Evolutionary conservation across 2,113 vertebrate genomes (phyloP), one percentile per base, ranked within the genome.

Genomic region (Eira barbara): DNA sequence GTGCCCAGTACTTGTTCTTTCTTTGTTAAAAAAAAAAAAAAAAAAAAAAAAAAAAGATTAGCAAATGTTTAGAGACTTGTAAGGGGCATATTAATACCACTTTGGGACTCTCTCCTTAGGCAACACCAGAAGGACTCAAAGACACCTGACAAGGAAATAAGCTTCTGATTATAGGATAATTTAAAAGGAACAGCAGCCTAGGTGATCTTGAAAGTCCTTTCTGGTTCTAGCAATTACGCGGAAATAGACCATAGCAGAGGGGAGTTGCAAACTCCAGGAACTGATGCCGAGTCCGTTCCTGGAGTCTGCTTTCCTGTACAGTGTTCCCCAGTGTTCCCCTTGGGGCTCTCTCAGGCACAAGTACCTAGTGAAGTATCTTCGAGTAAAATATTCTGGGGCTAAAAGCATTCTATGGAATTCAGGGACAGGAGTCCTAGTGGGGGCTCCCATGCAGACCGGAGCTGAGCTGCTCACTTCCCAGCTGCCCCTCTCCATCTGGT

Each of bases 31-130:
- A 89, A 93, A 31, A 49, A 81, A 71, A 61, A 94, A 67, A 89
- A 93, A 25, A 49, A 81, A 76, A 39, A 95, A n/a, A n/a, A 86
- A 95, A 52, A n/a, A 95, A 86, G 91, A 86, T 81, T 61, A 95
- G 55, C 59, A 49, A 86, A 88, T 86, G 34, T 93, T 84, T 73
- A 57, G 57, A 69, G 52, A 83, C 47, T 80, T 76, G 14, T 63
- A 21, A 73, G 74, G 90, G 74, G 69, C 31, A 31, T 21, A 7
- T 49, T 65, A 84, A 80, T 61, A 13, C 31, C 13, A 61, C 83
- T 55, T 42, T 52, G 55, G 73, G 88, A 80, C 39, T 71, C 79
- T 69, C 42, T 65, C 80, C 84, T 84, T 80, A 45, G 27, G 59
- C 80, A 69, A 12, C 57, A 36, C 31, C 79, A 65, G 74, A 79